Conservation (phyloP, 2,888 invertebrate species). For the Trimorus sp. region DNA sequence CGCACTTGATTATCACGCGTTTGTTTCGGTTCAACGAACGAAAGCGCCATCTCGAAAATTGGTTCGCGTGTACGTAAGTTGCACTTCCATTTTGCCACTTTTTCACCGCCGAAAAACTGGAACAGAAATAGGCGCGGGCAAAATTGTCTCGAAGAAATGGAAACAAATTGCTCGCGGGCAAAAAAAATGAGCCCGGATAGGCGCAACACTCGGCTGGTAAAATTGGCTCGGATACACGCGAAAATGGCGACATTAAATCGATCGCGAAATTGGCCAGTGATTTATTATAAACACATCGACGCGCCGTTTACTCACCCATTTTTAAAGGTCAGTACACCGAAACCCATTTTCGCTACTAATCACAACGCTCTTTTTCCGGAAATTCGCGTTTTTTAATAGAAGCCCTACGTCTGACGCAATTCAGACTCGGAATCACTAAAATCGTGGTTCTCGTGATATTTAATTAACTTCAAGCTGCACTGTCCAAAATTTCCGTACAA, state of each 20-base stretch:
- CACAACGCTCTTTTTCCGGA: too few relatives aligned
- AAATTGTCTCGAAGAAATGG: slow-evolving; percentile 66
- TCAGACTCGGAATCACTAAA: too few relatives aligned
- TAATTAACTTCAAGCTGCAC: too few relatives aligned
- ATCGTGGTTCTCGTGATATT: too few relatives aligned
- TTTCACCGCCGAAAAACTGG: slow-evolving; percentile 40
- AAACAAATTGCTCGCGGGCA: slow-evolving; percentile 63
- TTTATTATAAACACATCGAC: slow-evolving; percentile 41
- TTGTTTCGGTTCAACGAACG: too few relatives aligned
- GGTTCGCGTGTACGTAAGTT: slow-evolving; percentile 33
- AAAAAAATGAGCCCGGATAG: slow-evolving; percentile 50
- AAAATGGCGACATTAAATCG: slow-evolving; percentile 44
- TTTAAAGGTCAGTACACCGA: too few relatives aligned
- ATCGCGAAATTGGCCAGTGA: slow-evolving; percentile 39
- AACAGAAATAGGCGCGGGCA: slow-evolving; percentile 54
- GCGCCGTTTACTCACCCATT: slow-evolving; percentile 13
- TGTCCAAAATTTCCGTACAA: too few relatives aligned
- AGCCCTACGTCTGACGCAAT: too few relatives aligned
- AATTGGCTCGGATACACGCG: slow-evolving; percentile 48
- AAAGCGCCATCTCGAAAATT: background rate
- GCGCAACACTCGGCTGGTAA: slow-evolving; percentile 37
- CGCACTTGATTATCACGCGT: too few relatives aligned
- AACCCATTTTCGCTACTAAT: too few relatives aligned
- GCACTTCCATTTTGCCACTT: slow-evolving; percentile 35
- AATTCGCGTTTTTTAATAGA: too few relatives aligned